phyloP scores from a whole-genome alignment of 2,797 vertebrate species.

The Lacerta viridis region DNA sequence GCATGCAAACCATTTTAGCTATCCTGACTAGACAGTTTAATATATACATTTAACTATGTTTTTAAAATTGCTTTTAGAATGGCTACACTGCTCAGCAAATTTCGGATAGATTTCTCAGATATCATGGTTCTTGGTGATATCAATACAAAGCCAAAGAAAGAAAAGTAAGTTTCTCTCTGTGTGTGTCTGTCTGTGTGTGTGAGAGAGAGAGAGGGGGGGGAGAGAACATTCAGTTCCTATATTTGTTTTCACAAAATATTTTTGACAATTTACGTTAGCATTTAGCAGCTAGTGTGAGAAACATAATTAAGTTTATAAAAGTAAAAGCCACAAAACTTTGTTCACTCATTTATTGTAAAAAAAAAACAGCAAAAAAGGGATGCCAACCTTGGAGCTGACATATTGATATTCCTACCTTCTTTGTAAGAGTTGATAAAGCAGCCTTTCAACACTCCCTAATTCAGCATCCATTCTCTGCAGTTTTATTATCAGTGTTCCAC shows the following conservation, averaged over 20 bases:
- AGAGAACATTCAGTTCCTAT: not conserved
- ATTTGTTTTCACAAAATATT: not conserved
- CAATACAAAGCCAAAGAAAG: slow-evolving; percentile 97
- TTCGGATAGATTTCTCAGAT: slow-evolving; percentile 98
- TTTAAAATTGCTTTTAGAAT: slow-evolving; percentile 82
- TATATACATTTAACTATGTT: not conserved
- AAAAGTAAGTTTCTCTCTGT: slow-evolving; percentile 86
- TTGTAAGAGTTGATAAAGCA: not conserved
- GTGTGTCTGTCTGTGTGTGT: too few relatives aligned
- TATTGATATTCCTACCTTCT: too few relatives aligned
- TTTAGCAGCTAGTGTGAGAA: not conserved
- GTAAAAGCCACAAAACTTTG: not conserved
- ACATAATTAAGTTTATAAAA: not conserved
- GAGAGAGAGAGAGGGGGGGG: too few relatives aligned
- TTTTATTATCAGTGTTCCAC: not conserved
- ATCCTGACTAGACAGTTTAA: not conserved
- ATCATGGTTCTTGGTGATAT: slow-evolving; percentile 97
- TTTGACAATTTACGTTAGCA: not conserved
- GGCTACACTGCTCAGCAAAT: slow-evolving; percentile 98
- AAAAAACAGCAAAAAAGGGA: too few relatives aligned
- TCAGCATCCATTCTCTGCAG: not conserved
- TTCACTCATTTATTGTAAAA: too few relatives aligned
- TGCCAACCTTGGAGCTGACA: too few relatives aligned
- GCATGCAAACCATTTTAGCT: not conserved
- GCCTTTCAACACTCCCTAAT: too few relatives aligned